Percentiles rank a stretch among this genome's conserved stretches.
Evolutionary conservation across 2,888 invertebrate genomes (phyloP).

Genomic region (Rapana venosa): DNA sequence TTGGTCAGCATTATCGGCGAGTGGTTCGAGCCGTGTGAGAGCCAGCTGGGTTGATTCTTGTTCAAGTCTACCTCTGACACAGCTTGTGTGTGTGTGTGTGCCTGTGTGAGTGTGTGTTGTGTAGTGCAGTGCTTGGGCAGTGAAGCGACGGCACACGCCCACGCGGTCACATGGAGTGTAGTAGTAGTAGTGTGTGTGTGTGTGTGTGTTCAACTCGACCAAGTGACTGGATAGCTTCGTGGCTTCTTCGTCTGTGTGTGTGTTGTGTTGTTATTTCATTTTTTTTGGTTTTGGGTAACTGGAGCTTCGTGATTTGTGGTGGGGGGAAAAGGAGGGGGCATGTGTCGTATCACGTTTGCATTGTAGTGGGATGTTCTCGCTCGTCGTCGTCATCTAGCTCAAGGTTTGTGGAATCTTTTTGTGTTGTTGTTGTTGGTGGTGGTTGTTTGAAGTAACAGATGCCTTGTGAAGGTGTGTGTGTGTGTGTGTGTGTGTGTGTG

Average conservation of each 20-base stretch:
- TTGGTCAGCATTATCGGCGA: no score
- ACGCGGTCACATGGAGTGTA: neutral
- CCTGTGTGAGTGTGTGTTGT: neutral
- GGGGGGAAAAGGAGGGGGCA: neutral
- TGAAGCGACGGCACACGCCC: slow-evolving; percentile 6
- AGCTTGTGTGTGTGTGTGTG: no score
- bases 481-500: slow-evolving; percentile 16
- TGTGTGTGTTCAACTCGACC: neutral
- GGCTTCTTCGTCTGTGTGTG: neutral
- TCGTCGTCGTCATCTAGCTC: no score
- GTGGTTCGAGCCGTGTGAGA: no score
- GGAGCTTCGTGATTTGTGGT: slow-evolving; percentile 12
- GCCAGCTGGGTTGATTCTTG: no score
- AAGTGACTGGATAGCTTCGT: slow-evolving; percentile 11
- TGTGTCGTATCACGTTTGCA: neutral
- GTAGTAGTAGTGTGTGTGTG: neutral
- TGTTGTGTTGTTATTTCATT: neutral
- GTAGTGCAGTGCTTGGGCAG: neutral
- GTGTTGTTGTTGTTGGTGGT: no score
- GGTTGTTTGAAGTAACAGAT: no score
- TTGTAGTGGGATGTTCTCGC: no score
- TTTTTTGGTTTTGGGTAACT: no score
- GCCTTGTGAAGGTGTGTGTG: neutral
- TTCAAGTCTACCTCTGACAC: no score
- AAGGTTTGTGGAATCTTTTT: no score